Conservation (phyloP, 2,888 invertebrate species). For the Athalia circularis region DNA sequence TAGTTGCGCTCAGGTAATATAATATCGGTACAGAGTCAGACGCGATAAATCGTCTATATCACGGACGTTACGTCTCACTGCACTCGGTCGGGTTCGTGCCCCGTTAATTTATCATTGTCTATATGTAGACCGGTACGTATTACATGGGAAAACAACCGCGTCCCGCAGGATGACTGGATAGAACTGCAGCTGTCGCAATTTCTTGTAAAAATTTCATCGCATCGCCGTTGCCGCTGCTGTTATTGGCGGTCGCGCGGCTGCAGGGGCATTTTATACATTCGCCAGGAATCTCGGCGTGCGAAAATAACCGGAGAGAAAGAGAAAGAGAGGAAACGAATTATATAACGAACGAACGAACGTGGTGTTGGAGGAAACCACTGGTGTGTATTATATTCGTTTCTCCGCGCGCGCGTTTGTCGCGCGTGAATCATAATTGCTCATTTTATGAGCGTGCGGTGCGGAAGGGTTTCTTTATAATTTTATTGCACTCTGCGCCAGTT, state of each 20-base stretch:
- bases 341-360: too few relatives aligned
- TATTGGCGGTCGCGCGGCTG: too few relatives aligned
- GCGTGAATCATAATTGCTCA: background rate
- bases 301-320: too few relatives aligned
- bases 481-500: background rate
- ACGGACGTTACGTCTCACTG: constrained; percentile 9
- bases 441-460: background rate
- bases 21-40: too few relatives aligned
- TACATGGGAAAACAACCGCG: background rate
- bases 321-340: too few relatives aligned
- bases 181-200: background rate
- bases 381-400: too few relatives aligned
- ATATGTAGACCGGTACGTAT: constrained; percentile 50
- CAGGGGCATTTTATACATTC: too few relatives aligned
- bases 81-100: background rate
- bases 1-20: too few relatives aligned
- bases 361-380: too few relatives aligned
- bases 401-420: background rate
- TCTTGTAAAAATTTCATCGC: background rate
- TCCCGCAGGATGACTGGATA: background rate
- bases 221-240: background rate
- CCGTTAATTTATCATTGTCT: constrained; percentile 64
- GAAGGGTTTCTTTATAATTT: background rate
- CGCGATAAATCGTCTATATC: too few relatives aligned
- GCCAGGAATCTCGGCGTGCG: too few relatives aligned